phyloP scores from a whole-genome alignment of 2,797 vertebrate genomes.

The Crenuchus spilurus region DNA sequence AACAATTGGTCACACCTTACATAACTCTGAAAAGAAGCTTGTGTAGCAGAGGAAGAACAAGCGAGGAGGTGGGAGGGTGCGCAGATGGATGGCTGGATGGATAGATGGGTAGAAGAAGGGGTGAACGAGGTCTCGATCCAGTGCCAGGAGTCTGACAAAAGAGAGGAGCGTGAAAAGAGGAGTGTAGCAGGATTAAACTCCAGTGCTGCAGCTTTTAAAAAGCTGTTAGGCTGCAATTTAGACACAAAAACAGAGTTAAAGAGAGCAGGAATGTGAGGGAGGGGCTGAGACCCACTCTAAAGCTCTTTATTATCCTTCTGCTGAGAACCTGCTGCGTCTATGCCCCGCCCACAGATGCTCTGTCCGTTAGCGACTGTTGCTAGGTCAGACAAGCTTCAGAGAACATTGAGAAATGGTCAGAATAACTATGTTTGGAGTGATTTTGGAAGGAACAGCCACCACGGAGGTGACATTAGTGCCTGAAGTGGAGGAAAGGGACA shows the following conservation, averaged over 20 bases:
- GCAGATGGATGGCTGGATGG: conserved; percentile 52
- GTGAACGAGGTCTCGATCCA: conserved; percentile 59
- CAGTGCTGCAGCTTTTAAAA: conserved; percentile 82
- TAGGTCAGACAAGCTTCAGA: too few species aligned
- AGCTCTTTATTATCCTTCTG: too few species aligned
- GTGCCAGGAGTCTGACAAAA: conserved; percentile 81
- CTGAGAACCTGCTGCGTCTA: too few species aligned
- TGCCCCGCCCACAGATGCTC: too few species aligned
- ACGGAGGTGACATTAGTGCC: too few species aligned
- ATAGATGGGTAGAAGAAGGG: conserved; percentile 51
- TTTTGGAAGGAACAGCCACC: too few species aligned
- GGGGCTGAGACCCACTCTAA: too few species aligned
- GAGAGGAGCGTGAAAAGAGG: conserved; percentile 75
- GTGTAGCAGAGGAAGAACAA: conserved; percentile 38
- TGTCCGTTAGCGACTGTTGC: too few species aligned
- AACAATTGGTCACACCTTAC: conserved; percentile 78
- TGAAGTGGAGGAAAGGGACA: too few species aligned
- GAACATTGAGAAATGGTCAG: too few species aligned
- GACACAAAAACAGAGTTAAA: conserved; percentile 64
- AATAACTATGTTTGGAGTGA: too few species aligned
- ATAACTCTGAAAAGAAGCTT: conserved; percentile 64
- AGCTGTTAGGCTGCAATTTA: conserved; percentile 83
- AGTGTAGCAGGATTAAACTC: conserved; percentile 80
- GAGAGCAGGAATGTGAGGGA: conserved; percentile 15
- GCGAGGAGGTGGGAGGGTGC: neutral